Evolutionary conservation across 2,888 invertebrate genomes (phyloP), one percentile per base, ranked within the genome.

Genomic region (Thelaira solivaga): DNA sequence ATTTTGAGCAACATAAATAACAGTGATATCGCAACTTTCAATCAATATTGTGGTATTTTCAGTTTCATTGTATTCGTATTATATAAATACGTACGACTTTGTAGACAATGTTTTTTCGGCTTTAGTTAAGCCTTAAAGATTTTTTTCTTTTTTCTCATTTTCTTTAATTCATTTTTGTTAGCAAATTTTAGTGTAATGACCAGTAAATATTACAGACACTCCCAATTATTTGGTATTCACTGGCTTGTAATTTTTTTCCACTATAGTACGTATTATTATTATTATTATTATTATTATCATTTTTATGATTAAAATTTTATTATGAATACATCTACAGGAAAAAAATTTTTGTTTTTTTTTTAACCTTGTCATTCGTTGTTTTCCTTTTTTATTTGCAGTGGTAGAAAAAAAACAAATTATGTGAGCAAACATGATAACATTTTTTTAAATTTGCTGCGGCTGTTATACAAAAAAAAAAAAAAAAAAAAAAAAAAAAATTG

Each of bases 191-290:
- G 36, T 57, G 36, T 77, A 77, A 68, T 77, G 77, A 77, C 77
- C 77, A 73, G 77, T 77, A 77, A 73, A 77, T 73, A 68, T 68
- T 64, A 57, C 29, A 34, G 77, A 77, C 77, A 77, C 77, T 73
- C 77, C 77, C 77, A 68, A 77, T 68, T 68, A 77, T 77, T 77
- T 77, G 67, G 68, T 77, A 77, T 77, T 73, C 73, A 68, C 45
- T 73, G 77, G 73, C 73, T 77, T 77, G 18, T 62, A 55, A 39
- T 59, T 65, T 57, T 39, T 43, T 49, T 16, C 10, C 26, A 43
- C n/a, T 57, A n/a, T n/a, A n/a, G n/a, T n/a, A n/a, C n/a, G n/a
- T n/a, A n/a, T n/a, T n/a, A n/a, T 39, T n/a, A 5, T 13, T 36
- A 39, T 6, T 26, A n/a, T 26, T 26, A 26, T 26, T 26, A 64